phyloP scores from a whole-genome alignment of 2,888 invertebrate genomes.

The Lottia scabra region DNA sequence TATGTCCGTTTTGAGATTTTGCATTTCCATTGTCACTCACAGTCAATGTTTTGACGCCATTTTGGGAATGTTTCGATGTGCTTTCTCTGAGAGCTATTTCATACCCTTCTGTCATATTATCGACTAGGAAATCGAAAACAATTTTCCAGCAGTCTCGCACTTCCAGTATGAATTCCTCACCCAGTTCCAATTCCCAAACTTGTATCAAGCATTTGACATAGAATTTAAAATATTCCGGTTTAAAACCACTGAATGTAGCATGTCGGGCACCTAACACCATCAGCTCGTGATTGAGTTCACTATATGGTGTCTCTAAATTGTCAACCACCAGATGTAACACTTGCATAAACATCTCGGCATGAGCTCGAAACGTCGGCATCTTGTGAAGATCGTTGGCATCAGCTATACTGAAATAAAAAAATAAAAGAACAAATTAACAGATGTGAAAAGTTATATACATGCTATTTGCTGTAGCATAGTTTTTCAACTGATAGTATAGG shows the following conservation, averaged over 20 bases:
- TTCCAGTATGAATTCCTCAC: slow-evolving; percentile 59
- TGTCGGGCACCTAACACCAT: slow-evolving; percentile 60
- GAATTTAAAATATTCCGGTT: slow-evolving; percentile 49
- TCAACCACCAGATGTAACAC: slow-evolving; percentile 49
- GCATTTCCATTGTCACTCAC: neutral
- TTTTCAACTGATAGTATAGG: no score
- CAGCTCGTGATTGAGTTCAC: slow-evolving; percentile 42
- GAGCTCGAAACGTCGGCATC: slow-evolving; percentile 38
- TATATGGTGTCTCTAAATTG: slow-evolving; percentile 43
- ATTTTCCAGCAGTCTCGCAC: slow-evolving; percentile 54
- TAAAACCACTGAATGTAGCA: slow-evolving; percentile 51
- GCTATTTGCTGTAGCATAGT: no score
- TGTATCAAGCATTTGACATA: slow-evolving; percentile 53
- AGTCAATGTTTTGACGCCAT: neutral
- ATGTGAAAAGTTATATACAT: no score
- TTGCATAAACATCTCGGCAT: slow-evolving; percentile 53
- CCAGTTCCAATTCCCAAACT: slow-evolving; percentile 56
- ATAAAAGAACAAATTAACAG: neutral
- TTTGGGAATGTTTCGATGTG: neutral
- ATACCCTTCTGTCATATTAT: slow-evolving; percentile 38
- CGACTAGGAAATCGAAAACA: slow-evolving; percentile 48
- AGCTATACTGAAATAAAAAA: slow-evolving; percentile 36
- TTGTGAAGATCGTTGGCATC: slow-evolving; percentile 40
- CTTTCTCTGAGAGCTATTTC: slow-evolving; percentile 27
- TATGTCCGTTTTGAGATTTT: neutral